Conservation (phyloP, 2,888 invertebrate species). For the Bimastos eiseni region DNA sequence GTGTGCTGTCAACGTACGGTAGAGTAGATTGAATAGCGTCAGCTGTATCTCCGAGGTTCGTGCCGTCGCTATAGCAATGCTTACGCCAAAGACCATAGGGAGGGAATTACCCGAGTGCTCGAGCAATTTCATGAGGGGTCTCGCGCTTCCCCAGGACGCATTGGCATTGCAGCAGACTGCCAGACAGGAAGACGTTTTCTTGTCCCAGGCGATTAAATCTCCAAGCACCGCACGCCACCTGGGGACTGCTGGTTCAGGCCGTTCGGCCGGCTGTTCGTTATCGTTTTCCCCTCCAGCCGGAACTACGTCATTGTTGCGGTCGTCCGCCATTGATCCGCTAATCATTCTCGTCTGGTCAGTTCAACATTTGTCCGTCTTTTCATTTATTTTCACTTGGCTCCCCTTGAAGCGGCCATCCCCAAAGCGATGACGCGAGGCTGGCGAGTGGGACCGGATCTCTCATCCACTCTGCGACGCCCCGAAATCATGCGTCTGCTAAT, state of each 20-base stretch:
- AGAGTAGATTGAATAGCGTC: not conserved
- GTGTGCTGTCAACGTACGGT: not conserved
- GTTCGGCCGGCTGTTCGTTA: no score
- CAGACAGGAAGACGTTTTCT: conserved; percentile 28
- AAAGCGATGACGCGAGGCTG: no score
- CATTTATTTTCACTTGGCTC: not conserved
- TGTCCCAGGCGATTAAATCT: conserved; percentile 21
- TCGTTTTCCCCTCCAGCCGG: not conserved
- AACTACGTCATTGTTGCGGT: not conserved
- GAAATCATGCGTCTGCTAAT: not conserved
- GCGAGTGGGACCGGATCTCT: no score
- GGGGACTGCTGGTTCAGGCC: no score
- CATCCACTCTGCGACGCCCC: not conserved
- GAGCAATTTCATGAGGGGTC: conserved; percentile 65
- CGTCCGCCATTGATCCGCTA: not conserved
- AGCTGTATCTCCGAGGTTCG: not conserved
- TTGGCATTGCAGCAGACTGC: conserved; percentile 50
- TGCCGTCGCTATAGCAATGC: not conserved
- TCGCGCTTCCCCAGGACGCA: conserved; percentile 48
- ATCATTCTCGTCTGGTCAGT: not conserved
- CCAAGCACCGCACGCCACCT: not conserved
- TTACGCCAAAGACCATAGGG: conserved; percentile 74
- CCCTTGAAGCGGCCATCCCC: not conserved
- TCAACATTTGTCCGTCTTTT: not conserved
- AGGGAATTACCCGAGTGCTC: conserved; percentile 85